phyloP scores from a whole-genome alignment of 2,888 invertebrate genomes.

The Hirtodrosophila duncani region DNA sequence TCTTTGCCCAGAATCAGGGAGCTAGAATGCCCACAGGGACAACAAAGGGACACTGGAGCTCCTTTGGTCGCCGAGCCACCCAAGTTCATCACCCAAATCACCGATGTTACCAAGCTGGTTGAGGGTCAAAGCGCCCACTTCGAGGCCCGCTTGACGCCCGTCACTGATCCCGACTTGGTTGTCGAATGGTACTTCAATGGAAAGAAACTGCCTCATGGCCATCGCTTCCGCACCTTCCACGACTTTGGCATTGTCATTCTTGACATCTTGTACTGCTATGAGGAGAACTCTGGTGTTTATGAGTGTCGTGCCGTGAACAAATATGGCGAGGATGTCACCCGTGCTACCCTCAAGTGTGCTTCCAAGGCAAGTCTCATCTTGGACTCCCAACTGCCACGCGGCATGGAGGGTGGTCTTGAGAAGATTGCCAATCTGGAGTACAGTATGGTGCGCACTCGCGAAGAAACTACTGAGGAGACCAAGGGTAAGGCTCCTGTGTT shows the following conservation, averaged over 20 bases:
- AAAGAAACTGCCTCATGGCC: constrained; percentile 94
- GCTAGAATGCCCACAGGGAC: constrained; percentile 84
- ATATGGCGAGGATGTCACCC: constrained; percentile 91
- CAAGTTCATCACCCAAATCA: constrained; percentile 92
- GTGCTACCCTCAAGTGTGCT: constrained; percentile 89
- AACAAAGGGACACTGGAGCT: constrained; percentile 81
- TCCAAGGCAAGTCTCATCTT: constrained; percentile 93
- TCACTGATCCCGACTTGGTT: constrained; percentile 94
- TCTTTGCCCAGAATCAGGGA: constrained; percentile 92
- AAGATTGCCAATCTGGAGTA: constrained; percentile 95
- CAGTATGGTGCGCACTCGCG: constrained; percentile 87
- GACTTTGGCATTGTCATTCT: constrained; percentile 98
- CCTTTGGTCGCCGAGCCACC: constrained; percentile 89
- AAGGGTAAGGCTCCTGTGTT: constrained; percentile 93
- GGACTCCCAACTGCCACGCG: constrained; percentile 94
- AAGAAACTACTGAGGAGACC: constrained; percentile 86
- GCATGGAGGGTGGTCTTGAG: constrained; percentile 96
- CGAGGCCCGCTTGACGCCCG: constrained; percentile 94
- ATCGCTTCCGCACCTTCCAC: constrained; percentile 97
- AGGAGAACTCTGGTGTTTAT: constrained; percentile 95
- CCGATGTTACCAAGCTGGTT: constrained; percentile 89
- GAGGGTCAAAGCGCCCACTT: constrained; percentile 97
- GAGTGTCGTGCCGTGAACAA: constrained; percentile 96
- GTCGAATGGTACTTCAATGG: constrained; percentile 98
- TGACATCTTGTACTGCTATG: constrained; percentile 96